Evolutionary conservation across 2,113 vertebrate genomes (phyloP), one percentile per base, ranked within the genome.

Genomic region (Columbina picui): DNA sequence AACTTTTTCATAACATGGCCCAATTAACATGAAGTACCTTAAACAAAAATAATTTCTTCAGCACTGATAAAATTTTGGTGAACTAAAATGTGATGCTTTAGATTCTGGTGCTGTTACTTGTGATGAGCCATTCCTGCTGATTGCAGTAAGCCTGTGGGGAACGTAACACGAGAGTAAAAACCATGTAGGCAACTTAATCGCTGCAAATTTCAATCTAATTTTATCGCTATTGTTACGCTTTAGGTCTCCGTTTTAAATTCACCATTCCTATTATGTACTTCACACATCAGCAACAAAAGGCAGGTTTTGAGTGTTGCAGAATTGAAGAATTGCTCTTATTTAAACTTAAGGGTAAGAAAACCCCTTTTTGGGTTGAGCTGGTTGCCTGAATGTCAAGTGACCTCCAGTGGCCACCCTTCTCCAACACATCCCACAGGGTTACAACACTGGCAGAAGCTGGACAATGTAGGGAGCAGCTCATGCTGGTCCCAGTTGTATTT

Each of bases 311-410:
- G 65, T 73, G 88, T 94, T 82, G 84, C 77, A 16, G 77, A 84
- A 75, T 84, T 84, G 67, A 36, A 87, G 88, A 69, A 29, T 75
- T 73, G 87, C 87, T 80, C 93, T 96, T 90, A 69, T 94, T 97
- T 64, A 21, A 47, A 41, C 5, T 27, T 26, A 4, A 0, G 53
- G 41, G 71, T 43, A 20, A 4, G 12, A 63, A 80, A 56, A 65
- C 5, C 47, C 45, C 16, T 36, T 65, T 83, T 67, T 6, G 16
- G 56, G 38, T 75, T 50, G 43, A 12, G 36, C 29, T 21, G 55
- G 71, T 97, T 95, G 52, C 87, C 96, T 98, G 97, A 73, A 85
- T n/a, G 56, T 94, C n/a, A 68, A 93, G 84, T 96, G 95, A 96
- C 97, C 97, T 97, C 98, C 97, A 88, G 97, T 90, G 97, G 96